These are phyloP conservation scores for Anseranas semipalmata DNA, from an alignment of 2,113 vertebrate genomes.

Conservation along the genomic window DNA sequence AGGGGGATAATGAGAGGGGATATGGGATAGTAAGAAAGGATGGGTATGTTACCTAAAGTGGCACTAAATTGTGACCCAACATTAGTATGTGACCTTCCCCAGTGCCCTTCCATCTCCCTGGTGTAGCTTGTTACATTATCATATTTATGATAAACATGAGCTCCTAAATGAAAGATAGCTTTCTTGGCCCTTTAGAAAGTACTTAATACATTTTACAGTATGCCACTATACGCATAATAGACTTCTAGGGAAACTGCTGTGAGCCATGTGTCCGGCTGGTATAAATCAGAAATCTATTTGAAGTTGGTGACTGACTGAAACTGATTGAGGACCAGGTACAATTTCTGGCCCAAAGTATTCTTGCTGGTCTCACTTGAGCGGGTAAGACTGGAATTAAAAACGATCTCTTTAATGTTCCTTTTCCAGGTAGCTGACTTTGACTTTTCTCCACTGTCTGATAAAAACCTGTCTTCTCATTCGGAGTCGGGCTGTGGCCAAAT, in stretches of 20 bases:
- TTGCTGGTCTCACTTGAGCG: not conserved
- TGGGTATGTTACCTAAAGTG: not conserved
- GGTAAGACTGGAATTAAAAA: not conserved
- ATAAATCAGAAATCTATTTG: not conserved
- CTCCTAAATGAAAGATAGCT: not conserved
- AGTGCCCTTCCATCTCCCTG: not conserved
- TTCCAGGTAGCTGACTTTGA: constrained; percentile 78
- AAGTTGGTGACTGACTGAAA: not conserved
- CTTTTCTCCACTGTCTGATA: constrained; percentile 73
- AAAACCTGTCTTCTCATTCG: constrained; percentile 16
- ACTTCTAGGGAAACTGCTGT: not conserved
- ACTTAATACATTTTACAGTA: not conserved
- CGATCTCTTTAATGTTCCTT: not conserved
- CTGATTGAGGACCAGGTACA: not conserved
- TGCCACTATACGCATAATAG: not conserved
- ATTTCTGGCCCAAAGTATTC: not conserved
- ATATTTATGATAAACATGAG: not conserved
- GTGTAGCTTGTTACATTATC: not conserved
- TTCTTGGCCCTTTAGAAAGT: not conserved
- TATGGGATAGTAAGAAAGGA: not conserved
- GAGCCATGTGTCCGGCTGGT: not conserved
- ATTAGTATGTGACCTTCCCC: not conserved
- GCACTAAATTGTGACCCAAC: not conserved
- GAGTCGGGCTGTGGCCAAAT: constrained; percentile 44
- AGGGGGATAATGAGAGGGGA: not conserved